Evolutionary conservation across 2,888 invertebrate genomes (phyloP).

Genomic region (Ametastegia equiseti): DNA sequence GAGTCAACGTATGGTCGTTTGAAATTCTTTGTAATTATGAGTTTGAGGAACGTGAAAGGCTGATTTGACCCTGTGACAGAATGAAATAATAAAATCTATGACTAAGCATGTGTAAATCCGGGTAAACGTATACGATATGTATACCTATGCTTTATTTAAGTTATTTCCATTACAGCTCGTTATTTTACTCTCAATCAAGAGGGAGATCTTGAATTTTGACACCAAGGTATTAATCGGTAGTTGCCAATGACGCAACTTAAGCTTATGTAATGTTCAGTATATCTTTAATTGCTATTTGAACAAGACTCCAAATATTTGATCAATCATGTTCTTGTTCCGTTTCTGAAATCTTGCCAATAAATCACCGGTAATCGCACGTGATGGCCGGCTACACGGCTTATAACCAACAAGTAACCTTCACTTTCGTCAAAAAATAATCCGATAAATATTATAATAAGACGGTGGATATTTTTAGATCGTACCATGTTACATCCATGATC

Average conservation of each 20-base stretch:
- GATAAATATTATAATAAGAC: neutral
- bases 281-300: neutral
- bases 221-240: neutral
- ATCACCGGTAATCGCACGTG: neutral
- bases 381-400: neutral
- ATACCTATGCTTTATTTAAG: too few species aligned
- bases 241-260: neutral
- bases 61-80: neutral
- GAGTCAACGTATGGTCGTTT: neutral
- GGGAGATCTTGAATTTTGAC: neutral
- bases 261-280: neutral
- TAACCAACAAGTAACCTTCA: neutral
- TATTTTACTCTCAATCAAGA: neutral
- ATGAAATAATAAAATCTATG: neutral
- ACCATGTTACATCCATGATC: neutral
- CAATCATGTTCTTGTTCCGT: neutral
- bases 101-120: slow-evolving; percentile 1
- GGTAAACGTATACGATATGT: neutral
- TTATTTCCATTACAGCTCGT: neutral
- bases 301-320: neutral
- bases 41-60: neutral
- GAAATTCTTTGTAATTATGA: neutral
- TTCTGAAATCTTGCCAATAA: neutral
- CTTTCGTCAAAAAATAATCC: neutral
- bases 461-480: neutral